phyloP scores from a whole-genome alignment of 2,888 invertebrate species.

The Isotomurus palustris region DNA sequence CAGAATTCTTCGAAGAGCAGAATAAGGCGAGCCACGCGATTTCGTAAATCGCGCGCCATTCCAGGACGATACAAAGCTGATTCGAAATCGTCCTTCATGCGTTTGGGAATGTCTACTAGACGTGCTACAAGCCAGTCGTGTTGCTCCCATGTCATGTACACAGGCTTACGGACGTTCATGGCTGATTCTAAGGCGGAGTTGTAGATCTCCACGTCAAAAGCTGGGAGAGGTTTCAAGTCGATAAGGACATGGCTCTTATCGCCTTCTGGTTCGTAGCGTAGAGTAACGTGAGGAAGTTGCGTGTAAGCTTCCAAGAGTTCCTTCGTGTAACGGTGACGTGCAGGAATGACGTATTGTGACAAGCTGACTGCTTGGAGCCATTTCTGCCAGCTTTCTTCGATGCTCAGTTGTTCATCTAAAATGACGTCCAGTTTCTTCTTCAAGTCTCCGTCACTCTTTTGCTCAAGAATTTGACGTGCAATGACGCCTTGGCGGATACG shows the following conservation, averaged over 20 bases:
- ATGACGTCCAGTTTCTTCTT: background rate
- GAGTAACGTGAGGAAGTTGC: background rate
- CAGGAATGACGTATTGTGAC: slow-evolving; percentile 3
- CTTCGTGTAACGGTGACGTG: background rate
- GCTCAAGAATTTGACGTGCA: slow-evolving; percentile 3
- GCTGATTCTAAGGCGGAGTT: slow-evolving; percentile 11
- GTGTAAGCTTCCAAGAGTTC: slow-evolving; percentile 10
- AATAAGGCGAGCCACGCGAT: background rate
- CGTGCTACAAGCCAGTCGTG: slow-evolving; percentile 3
- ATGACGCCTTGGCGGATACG: background rate
- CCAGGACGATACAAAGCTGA: slow-evolving; percentile 2
- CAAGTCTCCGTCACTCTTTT: background rate
- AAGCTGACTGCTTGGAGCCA: background rate
- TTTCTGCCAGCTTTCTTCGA: background rate
- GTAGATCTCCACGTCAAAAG: slow-evolving; percentile 12
- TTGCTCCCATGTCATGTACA: slow-evolving; percentile 5
- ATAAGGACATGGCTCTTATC: background rate
- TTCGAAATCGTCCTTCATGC: slow-evolving; percentile 3
- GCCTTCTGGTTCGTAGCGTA: background rate
- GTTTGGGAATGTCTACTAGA: background rate
- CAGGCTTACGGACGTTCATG: background rate
- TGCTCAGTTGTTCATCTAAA: background rate
- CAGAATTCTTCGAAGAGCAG: slow-evolving; percentile 8
- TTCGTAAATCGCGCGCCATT: slow-evolving; percentile 6
- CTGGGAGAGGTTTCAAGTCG: slow-evolving; percentile 1